phyloP scores from a whole-genome alignment of 2,888 invertebrate genomes.

The Erebia ligea region DNA sequence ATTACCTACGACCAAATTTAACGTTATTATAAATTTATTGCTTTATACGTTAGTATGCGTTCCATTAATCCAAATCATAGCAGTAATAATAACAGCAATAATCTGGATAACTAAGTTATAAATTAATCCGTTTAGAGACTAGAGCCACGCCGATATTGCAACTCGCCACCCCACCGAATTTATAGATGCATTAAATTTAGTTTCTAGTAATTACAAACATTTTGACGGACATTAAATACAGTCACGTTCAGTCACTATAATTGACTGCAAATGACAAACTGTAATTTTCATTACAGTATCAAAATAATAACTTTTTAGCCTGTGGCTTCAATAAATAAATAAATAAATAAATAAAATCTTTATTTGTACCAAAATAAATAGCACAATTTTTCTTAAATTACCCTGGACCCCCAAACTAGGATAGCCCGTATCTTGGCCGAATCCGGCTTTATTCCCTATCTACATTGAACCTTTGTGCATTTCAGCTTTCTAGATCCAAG shows the following conservation, averaged over 20 bases:
- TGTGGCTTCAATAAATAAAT: no score
- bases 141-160: constrained; percentile 3
- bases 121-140: not conserved
- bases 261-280: not conserved
- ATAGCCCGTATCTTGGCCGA: no score
- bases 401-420: no score
- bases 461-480: no score
- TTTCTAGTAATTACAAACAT: constrained; percentile 2
- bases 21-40: not conserved
- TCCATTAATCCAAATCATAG: not conserved
- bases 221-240: not conserved
- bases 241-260: not conserved
- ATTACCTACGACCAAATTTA: not conserved
- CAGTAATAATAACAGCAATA: not conserved
- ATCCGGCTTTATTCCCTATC: no score
- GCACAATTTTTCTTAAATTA: no score
- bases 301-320: no score
- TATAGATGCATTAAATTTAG: constrained; percentile 10
- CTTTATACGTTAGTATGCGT: not conserved
- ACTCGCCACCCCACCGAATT: not conserved
- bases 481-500: no score
- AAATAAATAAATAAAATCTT: no score
- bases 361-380: no score
- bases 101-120: not conserved
- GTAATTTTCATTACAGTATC: not conserved